phyloP scores from a whole-genome alignment of 2,797 vertebrate genomes.

The Aplochiton taeniatus region DNA sequence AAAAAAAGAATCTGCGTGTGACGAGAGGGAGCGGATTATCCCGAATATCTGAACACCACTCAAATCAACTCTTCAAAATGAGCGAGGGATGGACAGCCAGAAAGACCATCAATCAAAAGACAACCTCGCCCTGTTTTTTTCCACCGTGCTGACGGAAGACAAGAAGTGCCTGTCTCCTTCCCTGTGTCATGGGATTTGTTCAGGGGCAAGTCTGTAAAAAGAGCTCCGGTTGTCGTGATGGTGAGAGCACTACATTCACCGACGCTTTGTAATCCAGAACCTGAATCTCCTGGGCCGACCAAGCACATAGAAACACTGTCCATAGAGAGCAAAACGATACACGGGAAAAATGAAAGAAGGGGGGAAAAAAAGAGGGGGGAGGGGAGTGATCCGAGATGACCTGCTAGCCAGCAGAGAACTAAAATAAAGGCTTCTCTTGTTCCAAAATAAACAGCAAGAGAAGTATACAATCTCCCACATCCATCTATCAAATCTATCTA shows the following conservation, averaged over 20 bases:
- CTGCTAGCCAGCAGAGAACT: slow-evolving; percentile 29
- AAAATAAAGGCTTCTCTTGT: slow-evolving; percentile 49
- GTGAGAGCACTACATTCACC: slow-evolving; percentile 53
- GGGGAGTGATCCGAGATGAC: slow-evolving; percentile 38
- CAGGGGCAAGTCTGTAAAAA: slow-evolving; percentile 1
- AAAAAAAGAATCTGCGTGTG: slow-evolving; percentile 28
- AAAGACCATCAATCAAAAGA: slow-evolving; percentile 5
- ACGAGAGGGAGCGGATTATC: slow-evolving; percentile 46
- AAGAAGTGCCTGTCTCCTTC: slow-evolving; percentile 7
- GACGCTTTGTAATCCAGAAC: slow-evolving; percentile 62
- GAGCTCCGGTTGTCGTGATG: slow-evolving; percentile 12
- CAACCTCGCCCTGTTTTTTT: slow-evolving; percentile 4
- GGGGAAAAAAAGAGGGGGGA: slow-evolving; percentile 29
- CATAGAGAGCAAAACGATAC: slow-evolving; percentile 56
- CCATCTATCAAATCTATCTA: slow-evolving; percentile 48
- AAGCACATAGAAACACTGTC: slow-evolving; percentile 49
- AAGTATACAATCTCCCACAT: slow-evolving; percentile 17
- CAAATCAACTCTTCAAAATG: slow-evolving; percentile 24
- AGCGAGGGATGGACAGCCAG: slow-evolving; percentile 1
- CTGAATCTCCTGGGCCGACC: slow-evolving; percentile 40
- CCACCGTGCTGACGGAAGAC: slow-evolving; percentile 7
- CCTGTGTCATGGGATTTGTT: too few species aligned
- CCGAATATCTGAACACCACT: slow-evolving; percentile 40
- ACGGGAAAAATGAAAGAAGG: slow-evolving; percentile 43
- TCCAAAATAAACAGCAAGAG: slow-evolving; percentile 43